phyloP scores from a whole-genome alignment of 1,140 invertebrate species.

The Tigriopus japonicus region DNA sequence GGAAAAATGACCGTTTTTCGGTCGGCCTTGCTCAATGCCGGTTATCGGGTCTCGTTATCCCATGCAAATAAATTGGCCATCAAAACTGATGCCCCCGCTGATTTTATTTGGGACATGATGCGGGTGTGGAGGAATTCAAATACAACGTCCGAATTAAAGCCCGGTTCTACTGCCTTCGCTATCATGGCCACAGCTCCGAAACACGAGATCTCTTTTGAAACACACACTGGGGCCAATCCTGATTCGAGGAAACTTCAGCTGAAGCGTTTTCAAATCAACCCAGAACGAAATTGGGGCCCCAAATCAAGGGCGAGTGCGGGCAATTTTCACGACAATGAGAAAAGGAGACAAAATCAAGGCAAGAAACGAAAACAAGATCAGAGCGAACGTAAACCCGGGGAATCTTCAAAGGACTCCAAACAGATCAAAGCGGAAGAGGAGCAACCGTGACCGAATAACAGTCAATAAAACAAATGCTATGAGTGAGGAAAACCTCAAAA shows the following conservation, averaged over 20 bases:
- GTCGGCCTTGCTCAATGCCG: conserved; percentile 81
- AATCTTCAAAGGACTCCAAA: no score
- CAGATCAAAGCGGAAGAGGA: no score
- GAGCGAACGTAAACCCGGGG: neutral
- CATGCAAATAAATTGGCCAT: conserved; percentile 70
- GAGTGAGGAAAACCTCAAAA: no score
- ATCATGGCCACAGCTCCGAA: no score
- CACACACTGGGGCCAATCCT: conserved; percentile 55
- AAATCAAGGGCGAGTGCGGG: conserved; percentile 17
- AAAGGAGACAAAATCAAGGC: conserved; percentile 18
- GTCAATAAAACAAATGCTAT: no score
- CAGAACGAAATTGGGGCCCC: conserved; percentile 68
- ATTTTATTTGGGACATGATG: conserved; percentile 83
- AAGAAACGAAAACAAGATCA: conserved; percentile 15
- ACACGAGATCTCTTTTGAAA: conserved; percentile 37
- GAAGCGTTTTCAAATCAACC: conserved; percentile 68
- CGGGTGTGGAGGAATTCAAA: conserved; percentile 38
- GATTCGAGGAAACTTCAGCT: conserved; percentile 47
- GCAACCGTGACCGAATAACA: no score
- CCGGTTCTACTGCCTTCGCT: no score
- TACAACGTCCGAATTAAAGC: no score
- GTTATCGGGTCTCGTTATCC: conserved; percentile 75
- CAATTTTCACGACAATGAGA: conserved; percentile 16
- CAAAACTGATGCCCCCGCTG: conserved; percentile 77
- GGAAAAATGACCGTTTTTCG: conserved; percentile 39